Evolutionary conservation across 64 coral and sea anemone genomes (phyloP).

Genomic region (Montipora efflorescens): DNA sequence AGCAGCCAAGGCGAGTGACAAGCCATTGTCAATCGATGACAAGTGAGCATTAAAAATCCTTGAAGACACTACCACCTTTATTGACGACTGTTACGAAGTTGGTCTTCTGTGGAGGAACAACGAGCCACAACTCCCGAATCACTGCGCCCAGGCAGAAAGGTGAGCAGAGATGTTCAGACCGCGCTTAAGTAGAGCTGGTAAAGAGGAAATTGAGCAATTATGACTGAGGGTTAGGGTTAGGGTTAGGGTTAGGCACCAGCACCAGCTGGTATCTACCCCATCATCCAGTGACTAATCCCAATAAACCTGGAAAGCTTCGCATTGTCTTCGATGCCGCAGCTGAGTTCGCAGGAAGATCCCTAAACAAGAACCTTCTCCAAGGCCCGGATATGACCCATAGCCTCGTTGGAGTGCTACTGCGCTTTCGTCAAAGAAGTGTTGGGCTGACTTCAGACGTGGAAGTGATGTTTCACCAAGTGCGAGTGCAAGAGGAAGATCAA

Average conservation of each 20-base stretch:
- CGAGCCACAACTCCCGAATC: slow-evolving; percentile 45
- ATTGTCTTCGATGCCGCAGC: slow-evolving; percentile 67
- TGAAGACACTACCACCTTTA: slow-evolving; percentile 49
- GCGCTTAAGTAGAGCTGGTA: too few relatives aligned
- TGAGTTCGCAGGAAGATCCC: slow-evolving; percentile 24
- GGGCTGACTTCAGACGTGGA: slow-evolving; percentile 40
- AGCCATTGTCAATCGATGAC: too few relatives aligned
- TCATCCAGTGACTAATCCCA: slow-evolving; percentile 46
- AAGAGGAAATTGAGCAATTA: background rate
- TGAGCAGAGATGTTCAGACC: background rate
- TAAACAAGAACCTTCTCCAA: slow-evolving; percentile 64
- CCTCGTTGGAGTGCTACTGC: slow-evolving; percentile 42
- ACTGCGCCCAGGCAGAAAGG: slow-evolving; percentile 23
- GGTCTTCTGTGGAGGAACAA: too few relatives aligned
- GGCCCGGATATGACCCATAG: slow-evolving; percentile 38
- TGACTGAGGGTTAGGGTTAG: background rate
- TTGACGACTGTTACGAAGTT: background rate
- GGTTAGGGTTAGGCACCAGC: too few relatives aligned
- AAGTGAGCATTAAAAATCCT: slow-evolving; percentile 52
- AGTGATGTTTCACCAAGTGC: slow-evolving; percentile 65
- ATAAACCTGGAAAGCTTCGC: slow-evolving; percentile 66
- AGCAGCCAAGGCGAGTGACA: too few relatives aligned
- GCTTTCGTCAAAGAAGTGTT: slow-evolving; percentile 29
- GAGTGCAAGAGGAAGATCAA: slow-evolving; percentile 20
- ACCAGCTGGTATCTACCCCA: slow-evolving; percentile 63